Conservation (phyloP, 2,797 vertebrate species). For the Anabas testudineus region DNA sequence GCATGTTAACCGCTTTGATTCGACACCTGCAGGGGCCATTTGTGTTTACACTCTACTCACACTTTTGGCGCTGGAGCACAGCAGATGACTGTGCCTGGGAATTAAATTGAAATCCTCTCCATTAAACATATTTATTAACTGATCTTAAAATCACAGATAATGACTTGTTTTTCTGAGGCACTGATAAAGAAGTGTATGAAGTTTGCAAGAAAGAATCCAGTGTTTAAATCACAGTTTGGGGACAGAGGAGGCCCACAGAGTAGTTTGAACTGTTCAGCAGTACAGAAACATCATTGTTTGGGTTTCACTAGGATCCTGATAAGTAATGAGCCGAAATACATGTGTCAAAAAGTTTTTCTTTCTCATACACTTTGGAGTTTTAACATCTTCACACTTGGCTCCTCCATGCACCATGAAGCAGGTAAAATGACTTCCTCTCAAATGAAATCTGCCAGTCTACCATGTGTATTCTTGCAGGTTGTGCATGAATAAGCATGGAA, state of each 20-base stretch:
- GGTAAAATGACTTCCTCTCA: not conserved
- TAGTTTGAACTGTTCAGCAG: not conserved
- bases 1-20: slow-evolving; percentile 79
- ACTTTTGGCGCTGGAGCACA: slow-evolving; percentile 55
- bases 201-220: not conserved
- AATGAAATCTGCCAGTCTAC: slow-evolving; percentile 9
- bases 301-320: not conserved
- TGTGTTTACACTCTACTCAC: slow-evolving; percentile 71
- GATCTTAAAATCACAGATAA: not conserved
- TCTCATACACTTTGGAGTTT: not conserved
- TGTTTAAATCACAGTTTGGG: not conserved
- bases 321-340: no score
- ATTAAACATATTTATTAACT: not conserved
- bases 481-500: slow-evolving; percentile 26
- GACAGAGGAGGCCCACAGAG: not conserved
- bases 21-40: slow-evolving; percentile 81
- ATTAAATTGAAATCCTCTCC: not conserved
- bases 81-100: slow-evolving; percentile 37
- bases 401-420: not conserved
- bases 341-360: not conserved
- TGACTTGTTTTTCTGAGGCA: not conserved
- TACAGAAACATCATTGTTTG: not conserved
- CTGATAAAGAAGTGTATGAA: not conserved
- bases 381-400: not conserved
- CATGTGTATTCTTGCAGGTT: slow-evolving; percentile 44